These are phyloP conservation scores for Calcarius lapponicus DNA, from an alignment of 2,797 vertebrate genomes.

Conservation along the genomic window DNA sequence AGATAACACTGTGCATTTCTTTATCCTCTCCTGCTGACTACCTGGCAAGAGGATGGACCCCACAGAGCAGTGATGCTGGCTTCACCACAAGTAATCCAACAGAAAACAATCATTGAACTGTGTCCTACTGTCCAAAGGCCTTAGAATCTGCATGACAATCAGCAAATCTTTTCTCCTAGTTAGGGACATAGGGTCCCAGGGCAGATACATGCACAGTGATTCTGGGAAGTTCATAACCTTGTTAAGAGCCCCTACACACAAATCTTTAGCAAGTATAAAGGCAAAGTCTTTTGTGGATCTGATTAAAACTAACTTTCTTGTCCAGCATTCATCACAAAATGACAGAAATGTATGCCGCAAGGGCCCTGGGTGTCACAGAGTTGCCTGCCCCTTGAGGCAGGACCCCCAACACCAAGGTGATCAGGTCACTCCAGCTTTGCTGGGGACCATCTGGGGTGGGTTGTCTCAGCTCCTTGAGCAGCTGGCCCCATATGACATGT, in stretches of 20 bases:
- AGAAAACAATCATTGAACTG: neutral
- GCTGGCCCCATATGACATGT: neutral
- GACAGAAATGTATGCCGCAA: neutral
- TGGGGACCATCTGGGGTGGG: rapidly evolving
- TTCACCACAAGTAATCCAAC: neutral
- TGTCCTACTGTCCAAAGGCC: neutral
- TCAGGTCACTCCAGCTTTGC: rapidly evolving
- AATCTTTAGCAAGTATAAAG: neutral
- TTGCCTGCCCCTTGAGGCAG: neutral
- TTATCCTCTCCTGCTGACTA: neutral
- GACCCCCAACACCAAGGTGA: neutral
- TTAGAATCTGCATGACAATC: neutral
- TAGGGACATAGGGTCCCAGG: neutral
- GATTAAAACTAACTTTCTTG: neutral
- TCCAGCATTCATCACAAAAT: neutral
- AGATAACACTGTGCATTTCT: neutral
- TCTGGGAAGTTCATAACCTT: neutral
- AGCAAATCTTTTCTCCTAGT: neutral
- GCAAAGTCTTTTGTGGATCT: neutral
- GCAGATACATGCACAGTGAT: neutral
- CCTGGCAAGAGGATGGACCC: neutral
- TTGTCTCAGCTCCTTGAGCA: neutral
- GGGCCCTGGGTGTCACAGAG: neutral
- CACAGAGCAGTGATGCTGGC: neutral
- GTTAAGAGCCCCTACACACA: neutral